Percentiles rank a stretch among this genome's conserved stretches.
phyloP scores from a whole-genome alignment of 1,140 invertebrate species.

The Drosophila baimaii region DNA sequence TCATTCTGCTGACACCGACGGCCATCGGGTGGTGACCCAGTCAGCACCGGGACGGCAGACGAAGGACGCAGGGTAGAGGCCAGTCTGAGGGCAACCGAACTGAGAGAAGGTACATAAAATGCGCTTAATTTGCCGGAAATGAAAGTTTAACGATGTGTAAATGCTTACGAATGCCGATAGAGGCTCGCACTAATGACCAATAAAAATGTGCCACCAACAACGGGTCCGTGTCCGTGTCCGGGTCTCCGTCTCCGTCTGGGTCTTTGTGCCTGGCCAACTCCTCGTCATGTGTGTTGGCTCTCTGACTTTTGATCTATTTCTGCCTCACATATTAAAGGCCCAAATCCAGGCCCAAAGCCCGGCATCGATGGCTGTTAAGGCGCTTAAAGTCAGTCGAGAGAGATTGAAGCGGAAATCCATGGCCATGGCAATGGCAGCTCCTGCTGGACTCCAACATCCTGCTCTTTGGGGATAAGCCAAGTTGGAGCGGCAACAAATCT shows the following conservation, averaged over 20 bases:
- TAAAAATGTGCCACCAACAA: conserved; percentile 74
- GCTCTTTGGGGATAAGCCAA: conserved; percentile 27
- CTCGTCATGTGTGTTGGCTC: conserved; percentile 19
- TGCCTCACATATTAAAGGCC: conserved; percentile 56
- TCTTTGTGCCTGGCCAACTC: conserved; percentile 8
- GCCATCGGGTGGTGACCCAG: conserved; percentile 55
- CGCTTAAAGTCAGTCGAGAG: conserved; percentile 24
- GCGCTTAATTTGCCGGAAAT: conserved; percentile 83
- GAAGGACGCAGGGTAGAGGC: neutral
- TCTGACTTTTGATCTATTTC: conserved; percentile 77
- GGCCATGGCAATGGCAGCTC: conserved; percentile 22
- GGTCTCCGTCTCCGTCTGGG: conserved; percentile 1
- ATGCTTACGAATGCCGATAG: conserved; percentile 83
- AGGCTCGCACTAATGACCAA: conserved; percentile 81
- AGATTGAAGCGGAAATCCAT: conserved; percentile 18
- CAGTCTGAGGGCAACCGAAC: conserved; percentile 24
- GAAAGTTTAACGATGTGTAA: conserved; percentile 83
- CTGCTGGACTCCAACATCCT: conserved; percentile 3
- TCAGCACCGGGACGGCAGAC: neutral
- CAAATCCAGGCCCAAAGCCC: conserved; percentile 21
- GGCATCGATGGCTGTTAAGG: conserved; percentile 42
- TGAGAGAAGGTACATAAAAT: conserved; percentile 73
- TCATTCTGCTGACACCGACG: conserved; percentile 73
- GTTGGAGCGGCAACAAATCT: conserved; percentile 18
- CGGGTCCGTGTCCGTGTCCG: neutral